A percentile compares a stretch with the other conserved stretches of the same genome.
Evolutionary conservation across 1,140 invertebrate genomes (phyloP).

Genomic region (Platyura marginata): DNA sequence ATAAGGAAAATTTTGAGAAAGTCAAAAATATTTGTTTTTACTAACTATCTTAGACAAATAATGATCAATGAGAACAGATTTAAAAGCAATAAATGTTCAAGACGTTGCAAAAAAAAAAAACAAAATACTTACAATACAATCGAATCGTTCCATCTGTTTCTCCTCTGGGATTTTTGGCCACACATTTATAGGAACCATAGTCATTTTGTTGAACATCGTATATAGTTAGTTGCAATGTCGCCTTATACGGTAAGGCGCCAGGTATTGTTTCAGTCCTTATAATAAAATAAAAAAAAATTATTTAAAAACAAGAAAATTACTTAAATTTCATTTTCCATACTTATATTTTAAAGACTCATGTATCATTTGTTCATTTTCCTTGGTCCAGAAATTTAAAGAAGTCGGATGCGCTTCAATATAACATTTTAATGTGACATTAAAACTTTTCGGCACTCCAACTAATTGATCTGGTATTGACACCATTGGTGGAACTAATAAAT

Average conservation of each 20-base stretch:
- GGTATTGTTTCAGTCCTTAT: slow-evolving; percentile 39
- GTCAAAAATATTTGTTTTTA: no score
- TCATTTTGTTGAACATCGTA: slow-evolving; percentile 53
- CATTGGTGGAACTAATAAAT: slow-evolving; percentile 68
- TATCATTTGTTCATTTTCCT: slow-evolving; percentile 74
- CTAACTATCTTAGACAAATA: no score
- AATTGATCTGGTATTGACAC: slow-evolving; percentile 65
- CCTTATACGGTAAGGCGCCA: slow-evolving; percentile 50
- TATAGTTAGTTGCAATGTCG: slow-evolving; percentile 65
- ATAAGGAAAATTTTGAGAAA: no score
- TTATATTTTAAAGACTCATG: slow-evolving; percentile 69
- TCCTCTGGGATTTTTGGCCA: slow-evolving; percentile 80
- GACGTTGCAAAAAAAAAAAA: neutral
- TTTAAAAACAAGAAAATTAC: neutral
- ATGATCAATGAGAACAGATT: no score
- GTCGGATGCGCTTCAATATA: slow-evolving; percentile 79
- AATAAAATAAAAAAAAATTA: neutral
- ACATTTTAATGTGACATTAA: slow-evolving; percentile 70
- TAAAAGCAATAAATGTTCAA: no score
- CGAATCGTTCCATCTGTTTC: slow-evolving; percentile 82
- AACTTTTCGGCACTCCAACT: slow-evolving; percentile 60
- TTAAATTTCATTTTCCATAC: slow-evolving; percentile 5
- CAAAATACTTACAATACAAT: slow-evolving; percentile 75
- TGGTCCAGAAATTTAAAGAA: slow-evolving; percentile 81
- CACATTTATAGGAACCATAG: slow-evolving; percentile 79